Conservation (phyloP, 1,140 invertebrate species). For the Zaprionus ornatus region DNA sequence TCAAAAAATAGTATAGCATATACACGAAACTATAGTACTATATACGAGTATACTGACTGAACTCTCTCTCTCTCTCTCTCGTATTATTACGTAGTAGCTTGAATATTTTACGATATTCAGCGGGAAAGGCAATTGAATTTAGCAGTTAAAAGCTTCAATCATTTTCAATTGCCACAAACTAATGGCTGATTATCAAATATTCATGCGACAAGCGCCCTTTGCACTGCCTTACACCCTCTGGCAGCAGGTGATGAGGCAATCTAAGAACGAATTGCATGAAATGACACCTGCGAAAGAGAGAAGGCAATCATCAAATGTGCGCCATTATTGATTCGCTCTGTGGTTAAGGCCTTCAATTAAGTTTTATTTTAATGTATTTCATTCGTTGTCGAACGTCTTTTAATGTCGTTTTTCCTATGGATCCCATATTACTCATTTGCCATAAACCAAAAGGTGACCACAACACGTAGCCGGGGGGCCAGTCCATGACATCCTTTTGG, state of each 20-base stretch:
- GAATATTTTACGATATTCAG: slow-evolving; percentile 69
- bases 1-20: slow-evolving; percentile 13
- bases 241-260: slow-evolving; percentile 60
- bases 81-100: slow-evolving; percentile 39
- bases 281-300: slow-evolving; percentile 39
- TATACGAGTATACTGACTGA: too few species aligned
- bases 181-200: slow-evolving; percentile 82
- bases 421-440: slow-evolving; percentile 77
- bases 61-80: too few species aligned
- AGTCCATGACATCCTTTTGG: slow-evolving; percentile 27
- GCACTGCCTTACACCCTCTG: neutral
- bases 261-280: slow-evolving; percentile 40
- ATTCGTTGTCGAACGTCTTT: slow-evolving; percentile 70
- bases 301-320: slow-evolving; percentile 37
- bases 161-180: slow-evolving; percentile 81
- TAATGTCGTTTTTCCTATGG: slow-evolving; percentile 74
- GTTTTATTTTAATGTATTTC: slow-evolving; percentile 81
- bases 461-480: slow-evolving; percentile 66
- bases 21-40: neutral
- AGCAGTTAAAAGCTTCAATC: slow-evolving; percentile 81
- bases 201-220: slow-evolving; percentile 69
- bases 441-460: slow-evolving; percentile 80
- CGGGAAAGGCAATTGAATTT: slow-evolving; percentile 70
- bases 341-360: slow-evolving; percentile 74
- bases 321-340: slow-evolving; percentile 72